A percentile compares a stretch with the other conserved stretches of the same genome.
Evolutionary conservation across 2,113 vertebrate species (phyloP).

Genomic region (Sinocyclocheilus maitianheensis): DNA sequence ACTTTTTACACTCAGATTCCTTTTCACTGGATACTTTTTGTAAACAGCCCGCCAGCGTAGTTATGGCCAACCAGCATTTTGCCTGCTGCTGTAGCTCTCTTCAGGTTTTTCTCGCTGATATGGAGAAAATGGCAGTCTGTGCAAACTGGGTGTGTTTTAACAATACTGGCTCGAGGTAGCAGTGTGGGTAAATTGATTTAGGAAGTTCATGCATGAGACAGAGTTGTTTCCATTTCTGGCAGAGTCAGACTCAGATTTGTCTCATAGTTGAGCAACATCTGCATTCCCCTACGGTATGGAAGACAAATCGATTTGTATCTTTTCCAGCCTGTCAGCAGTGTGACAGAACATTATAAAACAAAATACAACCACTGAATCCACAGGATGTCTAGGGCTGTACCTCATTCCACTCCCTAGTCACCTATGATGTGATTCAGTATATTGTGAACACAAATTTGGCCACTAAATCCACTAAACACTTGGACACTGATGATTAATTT

Average conservation of each 20-base stretch:
- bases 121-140: background rate
- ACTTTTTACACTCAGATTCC: background rate
- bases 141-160: conserved; percentile 29
- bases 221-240: conserved; percentile 24
- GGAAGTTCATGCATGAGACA: conserved; percentile 35
- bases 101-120: background rate
- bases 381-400: conserved; percentile 60
- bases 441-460: background rate
- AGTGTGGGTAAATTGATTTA: conserved; percentile 41
- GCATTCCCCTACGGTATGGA: conserved; percentile 72
- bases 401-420: conserved; percentile 4
- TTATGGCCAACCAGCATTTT: background rate
- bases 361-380: conserved; percentile 58
- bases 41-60: background rate
- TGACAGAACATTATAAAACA: conserved; percentile 65
- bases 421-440: conserved; percentile 12
- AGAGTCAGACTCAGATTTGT: conserved; percentile 25
- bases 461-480: background rate
- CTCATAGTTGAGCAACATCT: conserved; percentile 31
- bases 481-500: conserved; percentile 6
- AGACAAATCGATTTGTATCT: conserved; percentile 80
- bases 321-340: conserved; percentile 61
- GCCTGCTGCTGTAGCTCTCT: background rate
- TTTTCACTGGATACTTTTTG: background rate
- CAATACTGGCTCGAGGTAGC: conserved; percentile 3